Percentiles rank a stretch among this genome's conserved stretches.
Conservation (phyloP, 2,888 invertebrate species). For the Siphlonurus alternatus region DNA sequence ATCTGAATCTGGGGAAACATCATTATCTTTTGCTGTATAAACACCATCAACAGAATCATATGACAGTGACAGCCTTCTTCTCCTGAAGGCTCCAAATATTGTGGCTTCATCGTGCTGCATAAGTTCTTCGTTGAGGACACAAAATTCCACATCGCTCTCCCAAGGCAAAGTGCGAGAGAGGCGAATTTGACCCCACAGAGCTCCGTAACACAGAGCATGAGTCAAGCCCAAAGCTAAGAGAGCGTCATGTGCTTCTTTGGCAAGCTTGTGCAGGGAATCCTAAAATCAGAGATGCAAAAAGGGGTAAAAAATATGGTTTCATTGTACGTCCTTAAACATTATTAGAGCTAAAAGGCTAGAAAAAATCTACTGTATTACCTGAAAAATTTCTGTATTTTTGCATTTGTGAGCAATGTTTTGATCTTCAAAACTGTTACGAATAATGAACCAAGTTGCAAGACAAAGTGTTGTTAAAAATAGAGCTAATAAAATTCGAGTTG, state of each 20-base stretch:
- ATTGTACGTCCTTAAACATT: too few relatives aligned
- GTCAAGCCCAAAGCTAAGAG: conserved; percentile 29
- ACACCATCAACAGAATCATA: conserved; percentile 33
- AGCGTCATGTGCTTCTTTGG: conserved; percentile 24
- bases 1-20: conserved; percentile 4
- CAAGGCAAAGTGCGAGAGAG: conserved; percentile 33
- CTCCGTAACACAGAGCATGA: conserved; percentile 38
- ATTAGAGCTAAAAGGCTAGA: background rate
- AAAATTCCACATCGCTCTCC: conserved; percentile 34
- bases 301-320: too few relatives aligned
- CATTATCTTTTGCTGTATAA: conserved; percentile 26
- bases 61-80: conserved; percentile 26
- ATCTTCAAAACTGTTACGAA: background rate
- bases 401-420: conserved; percentile 1
- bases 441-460: background rate
- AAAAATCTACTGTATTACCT: conserved; percentile 1
- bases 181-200: conserved; percentile 38
- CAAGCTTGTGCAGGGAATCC: conserved; percentile 19
- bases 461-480: background rate
- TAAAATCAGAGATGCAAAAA: background rate
- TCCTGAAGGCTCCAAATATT: conserved; percentile 30
- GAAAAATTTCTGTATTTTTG: background rate
- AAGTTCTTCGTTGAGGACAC: conserved; percentile 30
- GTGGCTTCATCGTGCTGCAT: conserved; percentile 29
- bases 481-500: background rate